A percentile compares a stretch with the other conserved stretches of the same genome.
phyloP scores from a whole-genome alignment of 2,888 invertebrate genomes.

The Nasonia oneida region DNA sequence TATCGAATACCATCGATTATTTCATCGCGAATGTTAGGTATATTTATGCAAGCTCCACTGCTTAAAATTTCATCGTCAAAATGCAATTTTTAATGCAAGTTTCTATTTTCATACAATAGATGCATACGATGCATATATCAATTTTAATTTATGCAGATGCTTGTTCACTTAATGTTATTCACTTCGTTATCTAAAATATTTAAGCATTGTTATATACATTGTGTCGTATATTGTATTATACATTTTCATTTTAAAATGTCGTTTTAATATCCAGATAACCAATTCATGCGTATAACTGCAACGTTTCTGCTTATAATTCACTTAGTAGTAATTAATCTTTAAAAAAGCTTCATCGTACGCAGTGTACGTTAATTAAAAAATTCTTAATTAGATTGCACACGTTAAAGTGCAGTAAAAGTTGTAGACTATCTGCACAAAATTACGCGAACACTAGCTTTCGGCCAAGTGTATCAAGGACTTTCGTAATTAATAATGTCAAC shows the following conservation, averaged over 20 bases:
- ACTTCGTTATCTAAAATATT: neutral
- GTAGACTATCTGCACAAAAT: neutral
- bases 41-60: neutral
- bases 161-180: neutral
- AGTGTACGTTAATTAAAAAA: too few species aligned
- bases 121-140: neutral
- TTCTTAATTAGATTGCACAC: neutral
- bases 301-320: neutral
- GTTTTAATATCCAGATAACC: neutral
- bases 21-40: neutral
- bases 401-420: neutral
- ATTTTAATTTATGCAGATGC: neutral
- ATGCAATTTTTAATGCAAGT: slow-evolving; percentile 4
- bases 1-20: neutral
- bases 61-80: slow-evolving; percentile 28
- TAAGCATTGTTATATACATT: neutral
- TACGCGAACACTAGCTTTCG: neutral
- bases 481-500: slow-evolving; percentile 74
- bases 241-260: neutral
- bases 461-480: neutral
- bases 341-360: too few species aligned
- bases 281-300: neutral
- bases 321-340: neutral
- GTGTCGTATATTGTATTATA: neutral
- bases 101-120: neutral